Percentiles rank a stretch among this genome's conserved stretches.
These are phyloP conservation scores for Acanthis flammea DNA, from an alignment of 2,797 vertebrate genomes.

Conservation along the genomic window DNA sequence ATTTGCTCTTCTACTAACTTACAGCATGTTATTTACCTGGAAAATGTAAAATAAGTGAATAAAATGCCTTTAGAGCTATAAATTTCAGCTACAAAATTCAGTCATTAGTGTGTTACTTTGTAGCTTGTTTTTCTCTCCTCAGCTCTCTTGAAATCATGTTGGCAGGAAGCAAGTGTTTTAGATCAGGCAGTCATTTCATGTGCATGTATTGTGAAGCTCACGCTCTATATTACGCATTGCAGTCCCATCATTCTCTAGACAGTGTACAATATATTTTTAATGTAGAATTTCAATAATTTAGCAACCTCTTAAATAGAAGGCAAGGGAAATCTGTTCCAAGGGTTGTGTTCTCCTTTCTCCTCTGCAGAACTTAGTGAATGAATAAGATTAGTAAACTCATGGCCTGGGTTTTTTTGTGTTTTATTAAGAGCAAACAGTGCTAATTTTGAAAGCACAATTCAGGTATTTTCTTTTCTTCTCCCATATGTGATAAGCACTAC, in stretches of 20 bases:
- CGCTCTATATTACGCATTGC: background rate
- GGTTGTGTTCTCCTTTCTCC: background rate
- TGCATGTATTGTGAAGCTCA: background rate
- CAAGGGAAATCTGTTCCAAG: background rate
- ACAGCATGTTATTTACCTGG: background rate
- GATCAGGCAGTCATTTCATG: background rate
- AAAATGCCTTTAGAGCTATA: background rate
- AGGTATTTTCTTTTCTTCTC: background rate
- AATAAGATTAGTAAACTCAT: background rate
- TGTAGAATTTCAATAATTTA: constrained; percentile 24
- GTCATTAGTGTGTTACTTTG: background rate
- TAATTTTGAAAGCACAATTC: background rate
- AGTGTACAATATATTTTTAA: background rate
- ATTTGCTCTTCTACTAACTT: background rate
- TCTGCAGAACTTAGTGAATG: background rate
- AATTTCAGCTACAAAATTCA: background rate
- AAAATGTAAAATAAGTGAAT: background rate
- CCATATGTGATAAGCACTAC: background rate
- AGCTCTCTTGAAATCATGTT: background rate
- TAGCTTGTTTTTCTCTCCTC: background rate
- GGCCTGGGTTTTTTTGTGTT: background rate
- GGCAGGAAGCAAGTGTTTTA: background rate
- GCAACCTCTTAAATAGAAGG: background rate
- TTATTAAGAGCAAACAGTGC: background rate
- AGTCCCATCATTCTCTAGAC: background rate